These are phyloP conservation scores for Callocephalon fimbriatum DNA, from an alignment of 2,113 vertebrate genomes.

Conservation along the genomic window DNA sequence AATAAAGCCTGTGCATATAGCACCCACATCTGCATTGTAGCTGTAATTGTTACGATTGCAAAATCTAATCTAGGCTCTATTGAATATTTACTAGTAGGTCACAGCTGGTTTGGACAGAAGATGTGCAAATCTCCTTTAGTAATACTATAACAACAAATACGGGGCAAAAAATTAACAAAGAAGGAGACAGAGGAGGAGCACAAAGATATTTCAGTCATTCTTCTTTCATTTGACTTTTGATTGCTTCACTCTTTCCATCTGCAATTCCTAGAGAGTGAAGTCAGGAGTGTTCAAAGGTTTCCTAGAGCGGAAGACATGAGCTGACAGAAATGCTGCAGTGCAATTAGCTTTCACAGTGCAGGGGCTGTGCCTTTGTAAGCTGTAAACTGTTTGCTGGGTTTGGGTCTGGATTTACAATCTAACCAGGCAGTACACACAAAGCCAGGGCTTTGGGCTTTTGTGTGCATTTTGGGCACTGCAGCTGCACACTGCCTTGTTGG, in stretches of 20 bases:
- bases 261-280: conserved; percentile 12
- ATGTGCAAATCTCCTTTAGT: conserved; percentile 35
- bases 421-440: background rate
- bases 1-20: background rate
- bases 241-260: conserved; percentile 23
- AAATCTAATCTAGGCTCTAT: conserved; percentile 37
- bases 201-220: background rate
- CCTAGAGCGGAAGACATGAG: background rate
- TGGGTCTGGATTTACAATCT: background rate
- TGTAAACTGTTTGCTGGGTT: background rate
- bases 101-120: conserved; percentile 35
- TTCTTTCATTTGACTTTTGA: conserved; percentile 13
- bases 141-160: background rate
- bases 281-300: conserved; percentile 15
- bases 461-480: background rate
- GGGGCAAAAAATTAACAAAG: background rate
- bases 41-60: conserved; percentile 1
- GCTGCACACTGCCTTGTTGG: background rate
- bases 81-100: conserved; percentile 57
- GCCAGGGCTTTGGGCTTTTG: background rate
- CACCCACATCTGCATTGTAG: background rate
- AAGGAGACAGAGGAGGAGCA: background rate
- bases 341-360: background rate
- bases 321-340: background rate
- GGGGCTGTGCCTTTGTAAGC: background rate